phyloP scores from a whole-genome alignment of 2,113 vertebrate species.

The Fulica atra region DNA sequence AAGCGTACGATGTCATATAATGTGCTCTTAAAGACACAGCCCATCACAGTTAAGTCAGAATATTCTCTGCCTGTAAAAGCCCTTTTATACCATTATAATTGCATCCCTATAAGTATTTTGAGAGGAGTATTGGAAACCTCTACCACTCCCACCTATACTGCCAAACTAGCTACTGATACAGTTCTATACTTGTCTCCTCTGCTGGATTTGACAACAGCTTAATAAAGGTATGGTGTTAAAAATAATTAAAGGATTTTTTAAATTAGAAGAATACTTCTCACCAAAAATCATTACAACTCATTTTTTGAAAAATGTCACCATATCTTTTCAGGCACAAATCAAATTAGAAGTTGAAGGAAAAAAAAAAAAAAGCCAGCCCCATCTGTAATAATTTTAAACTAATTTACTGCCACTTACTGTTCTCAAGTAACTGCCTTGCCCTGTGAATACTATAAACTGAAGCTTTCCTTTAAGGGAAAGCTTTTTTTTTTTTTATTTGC shows the following conservation, averaged over 20 bases:
- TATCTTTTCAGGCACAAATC: constrained; percentile 4
- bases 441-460: neutral
- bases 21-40: neutral
- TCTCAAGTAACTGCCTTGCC: constrained; percentile 20
- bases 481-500: constrained; percentile 7
- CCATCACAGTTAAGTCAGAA: neutral
- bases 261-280: neutral
- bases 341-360: neutral
- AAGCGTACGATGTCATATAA: neutral
- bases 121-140: neutral
- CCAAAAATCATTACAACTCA: neutral
- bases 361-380: neutral
- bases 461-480: neutral
- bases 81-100: neutral
- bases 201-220: neutral
- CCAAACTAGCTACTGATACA: neutral
- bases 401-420: constrained; percentile 20
- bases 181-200: neutral
- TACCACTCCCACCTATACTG: neutral
- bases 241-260: neutral
- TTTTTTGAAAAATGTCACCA: neutral
- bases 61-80: neutral
- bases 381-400: constrained; percentile 20
- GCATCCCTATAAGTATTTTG: neutral
- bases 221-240: neutral